Evolutionary conservation across 2,797 vertebrate species (phyloP), one percentile per base, ranked within the genome.

Genomic region (Coregonus sp.): DNA sequence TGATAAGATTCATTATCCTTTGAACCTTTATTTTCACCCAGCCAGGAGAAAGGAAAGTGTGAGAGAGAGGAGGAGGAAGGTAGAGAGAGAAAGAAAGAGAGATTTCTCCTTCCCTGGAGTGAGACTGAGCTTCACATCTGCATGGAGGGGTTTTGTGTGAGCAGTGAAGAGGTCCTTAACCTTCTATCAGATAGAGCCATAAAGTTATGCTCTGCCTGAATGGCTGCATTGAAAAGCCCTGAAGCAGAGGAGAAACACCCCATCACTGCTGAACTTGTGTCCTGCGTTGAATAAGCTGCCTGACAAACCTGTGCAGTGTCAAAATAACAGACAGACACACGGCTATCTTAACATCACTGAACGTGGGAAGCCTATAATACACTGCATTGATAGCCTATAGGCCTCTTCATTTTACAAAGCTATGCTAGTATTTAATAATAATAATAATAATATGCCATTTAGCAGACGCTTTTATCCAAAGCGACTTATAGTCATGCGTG

Each of bases 141-240:
- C 87, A 88, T 89, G 91, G 88, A 81, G 88, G 91, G 89, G 78
- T 91, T 92, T 93, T 93, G 91, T 93, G 89, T 92, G 91, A 91
- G 90, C 89, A 89, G 89, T 93, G 92, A 91, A 94, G 93, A 93
- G 93, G 93, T 92, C 92, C 92, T 95, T 95, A 94, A 94, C 93
- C 93, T 93, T 92, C 92, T 93, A 94, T 95, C 94, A 93, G 94
- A 94, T 94, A 90, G 92, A 92, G 91, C 89, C 90, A 90, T 89
- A 92, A 91, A 91, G 92, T 91, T 92, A 91, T 91, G 91, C 92
- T 93, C 91, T 90, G 90, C 91, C 92, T 91, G 92, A 94, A 93
- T 94, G 93, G 92, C 90, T 92, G 90, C 89, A 92, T 91, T 94
- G 92, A 95, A 94, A 93, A 93, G 91, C 88, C 90, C 91, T 89